phyloP scores from a whole-genome alignment of 2,888 invertebrate genomes.

The Drosophila monieri region DNA sequence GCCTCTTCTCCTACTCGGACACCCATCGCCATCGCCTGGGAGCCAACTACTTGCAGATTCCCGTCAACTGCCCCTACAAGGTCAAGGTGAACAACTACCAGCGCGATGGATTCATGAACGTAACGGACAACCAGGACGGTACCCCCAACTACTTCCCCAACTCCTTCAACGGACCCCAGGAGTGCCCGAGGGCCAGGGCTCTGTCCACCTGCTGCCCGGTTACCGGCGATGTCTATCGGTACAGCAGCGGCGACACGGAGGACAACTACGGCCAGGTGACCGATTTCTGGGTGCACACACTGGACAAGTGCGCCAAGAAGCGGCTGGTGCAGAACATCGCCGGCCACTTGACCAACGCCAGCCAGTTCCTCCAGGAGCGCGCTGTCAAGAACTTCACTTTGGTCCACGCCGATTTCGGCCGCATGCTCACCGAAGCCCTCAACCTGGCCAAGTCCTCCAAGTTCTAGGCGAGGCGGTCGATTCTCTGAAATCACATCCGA shows the following conservation, averaged over 20 bases:
- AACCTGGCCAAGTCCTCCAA: constrained; percentile 86
- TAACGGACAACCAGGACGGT: constrained; percentile 91
- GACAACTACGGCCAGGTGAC: constrained; percentile 96
- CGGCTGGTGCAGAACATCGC: constrained; percentile 92
- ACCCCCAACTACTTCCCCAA: constrained; percentile 98
- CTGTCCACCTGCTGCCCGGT: constrained; percentile 86
- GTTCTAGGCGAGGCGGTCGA: constrained; percentile 83
- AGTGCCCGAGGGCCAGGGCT: constrained; percentile 87
- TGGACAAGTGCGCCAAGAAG: constrained; percentile 89
- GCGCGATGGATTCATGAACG: constrained; percentile 93
- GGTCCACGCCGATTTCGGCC: constrained; percentile 92
- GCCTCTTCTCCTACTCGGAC: constrained; percentile 95
- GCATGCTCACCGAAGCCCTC: constrained; percentile 88
- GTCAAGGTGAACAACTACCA: constrained; percentile 91
- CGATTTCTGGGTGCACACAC: constrained; percentile 91
- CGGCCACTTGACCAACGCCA: constrained; percentile 90
- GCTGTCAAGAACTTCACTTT: constrained; percentile 93
- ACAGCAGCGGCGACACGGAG: constrained; percentile 91
- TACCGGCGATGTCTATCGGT: constrained; percentile 91
- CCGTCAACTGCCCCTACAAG: constrained; percentile 97
- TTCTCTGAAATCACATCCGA: constrained; percentile 7
- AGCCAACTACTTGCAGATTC: constrained; percentile 95
- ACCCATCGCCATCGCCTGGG: constrained; percentile 97
- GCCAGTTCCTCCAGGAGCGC: constrained; percentile 94
- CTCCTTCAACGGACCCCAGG: constrained; percentile 95